These are phyloP conservation scores for Ictidomys tridecemlineatus DNA, from an alignment of 2,113 vertebrate species.

Conservation along the genomic window DNA sequence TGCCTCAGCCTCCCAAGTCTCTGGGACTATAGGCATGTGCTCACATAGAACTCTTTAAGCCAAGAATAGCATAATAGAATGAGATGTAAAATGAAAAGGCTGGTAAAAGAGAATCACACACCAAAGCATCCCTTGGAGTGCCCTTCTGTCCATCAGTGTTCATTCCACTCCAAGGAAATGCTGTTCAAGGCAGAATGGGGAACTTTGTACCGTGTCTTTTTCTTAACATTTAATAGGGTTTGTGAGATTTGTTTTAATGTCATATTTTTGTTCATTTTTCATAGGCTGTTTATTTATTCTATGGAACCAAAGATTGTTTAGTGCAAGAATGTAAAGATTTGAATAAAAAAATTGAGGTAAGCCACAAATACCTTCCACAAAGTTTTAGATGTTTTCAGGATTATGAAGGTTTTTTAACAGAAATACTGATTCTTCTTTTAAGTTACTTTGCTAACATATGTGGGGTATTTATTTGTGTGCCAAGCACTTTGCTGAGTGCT, in stretches of 20 bases:
- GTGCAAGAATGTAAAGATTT: conserved; percentile 99
- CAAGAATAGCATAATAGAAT: not conserved
- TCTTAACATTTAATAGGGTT: not conserved
- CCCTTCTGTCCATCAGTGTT: not conserved
- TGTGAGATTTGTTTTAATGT: not conserved
- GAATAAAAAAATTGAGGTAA: conserved; percentile 98
- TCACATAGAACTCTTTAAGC: not conserved
- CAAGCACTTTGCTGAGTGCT: not conserved
- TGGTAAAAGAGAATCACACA: not conserved
- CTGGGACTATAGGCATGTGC: too few relatives aligned
- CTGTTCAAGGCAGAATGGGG: fast-evolving
- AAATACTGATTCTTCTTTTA: conserved; percentile 26
- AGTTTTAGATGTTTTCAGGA: conserved; percentile 16
- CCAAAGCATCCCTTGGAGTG: not conserved
- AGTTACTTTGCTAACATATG: not conserved
- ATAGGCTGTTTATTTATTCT: conserved; percentile 98
- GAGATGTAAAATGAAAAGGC: not conserved
- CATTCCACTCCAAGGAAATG: not conserved
- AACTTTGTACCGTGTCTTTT: not conserved
- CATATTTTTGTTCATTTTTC: conserved; percentile 63
- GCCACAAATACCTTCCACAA: conserved; percentile 58
- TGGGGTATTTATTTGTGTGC: not conserved
- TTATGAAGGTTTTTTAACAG: conserved; percentile 39
- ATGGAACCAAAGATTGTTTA: conserved; percentile 99
- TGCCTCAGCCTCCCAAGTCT: too few relatives aligned